These are phyloP conservation scores for Pegoplata infirma DNA, from an alignment of 2,888 invertebrate species.

Conservation along the genomic window DNA sequence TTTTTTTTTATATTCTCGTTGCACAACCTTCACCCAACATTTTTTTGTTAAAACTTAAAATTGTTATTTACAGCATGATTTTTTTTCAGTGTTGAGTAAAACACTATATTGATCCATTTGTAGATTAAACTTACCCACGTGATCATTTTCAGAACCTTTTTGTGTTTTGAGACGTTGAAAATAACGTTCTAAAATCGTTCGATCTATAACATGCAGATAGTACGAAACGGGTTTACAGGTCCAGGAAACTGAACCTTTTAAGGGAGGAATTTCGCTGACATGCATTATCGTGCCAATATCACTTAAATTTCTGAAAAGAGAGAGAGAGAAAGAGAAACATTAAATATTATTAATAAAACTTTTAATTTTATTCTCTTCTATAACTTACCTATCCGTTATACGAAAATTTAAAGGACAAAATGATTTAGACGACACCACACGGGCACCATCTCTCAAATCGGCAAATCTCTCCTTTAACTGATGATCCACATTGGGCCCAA, in stretches of 20 bases:
- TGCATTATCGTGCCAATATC: slow-evolving; percentile 99
- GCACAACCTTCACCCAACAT: background rate
- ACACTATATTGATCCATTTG: too few species aligned
- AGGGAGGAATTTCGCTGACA: slow-evolving; percentile 96
- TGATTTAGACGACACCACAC: slow-evolving; percentile 98
- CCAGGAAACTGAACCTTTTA: slow-evolving; percentile 98
- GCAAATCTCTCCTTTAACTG: slow-evolving; percentile 97
- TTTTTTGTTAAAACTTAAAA: background rate
- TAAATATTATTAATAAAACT: background rate
- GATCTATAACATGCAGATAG: slow-evolving; percentile 98
- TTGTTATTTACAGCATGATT: too few species aligned
- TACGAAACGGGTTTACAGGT: slow-evolving; percentile 99
- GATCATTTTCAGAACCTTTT: slow-evolving; percentile 81
- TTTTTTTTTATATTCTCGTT: too few species aligned
- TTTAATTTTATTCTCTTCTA: background rate
- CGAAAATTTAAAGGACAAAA: slow-evolving; percentile 99
- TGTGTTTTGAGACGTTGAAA: slow-evolving; percentile 96
- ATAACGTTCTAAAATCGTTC: slow-evolving; percentile 97
- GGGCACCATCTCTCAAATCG: slow-evolving; percentile 95
- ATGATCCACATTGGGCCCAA: slow-evolving; percentile 98
- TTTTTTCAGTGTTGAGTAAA: too few species aligned
- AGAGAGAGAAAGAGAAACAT: background rate
- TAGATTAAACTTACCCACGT: slow-evolving; percentile 74
- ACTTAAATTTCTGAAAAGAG: slow-evolving; percentile 87
- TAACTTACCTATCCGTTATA: slow-evolving; percentile 88